These are phyloP conservation scores for Aleiodes alternator DNA, from an alignment of 2,888 invertebrate species.

Conservation along the genomic window DNA sequence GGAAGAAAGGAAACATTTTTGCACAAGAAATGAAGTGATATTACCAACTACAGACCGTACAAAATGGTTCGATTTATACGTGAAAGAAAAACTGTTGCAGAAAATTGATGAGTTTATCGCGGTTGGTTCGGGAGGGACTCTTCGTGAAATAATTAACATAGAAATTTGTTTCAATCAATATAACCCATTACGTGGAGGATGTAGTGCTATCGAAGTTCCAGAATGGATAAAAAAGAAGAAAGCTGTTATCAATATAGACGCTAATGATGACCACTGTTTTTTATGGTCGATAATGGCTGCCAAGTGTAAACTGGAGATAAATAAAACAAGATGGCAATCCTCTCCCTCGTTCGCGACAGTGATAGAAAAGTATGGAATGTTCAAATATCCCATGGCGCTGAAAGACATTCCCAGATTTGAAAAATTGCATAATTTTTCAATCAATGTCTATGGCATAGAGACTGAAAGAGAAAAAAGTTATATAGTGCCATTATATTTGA, in stretches of 20 bases:
- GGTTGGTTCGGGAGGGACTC: too few relatives aligned
- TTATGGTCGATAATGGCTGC: background rate
- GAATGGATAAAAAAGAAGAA: background rate
- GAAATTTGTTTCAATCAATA: too few relatives aligned
- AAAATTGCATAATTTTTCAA: background rate
- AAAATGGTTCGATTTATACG: too few relatives aligned
- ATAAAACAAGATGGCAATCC: background rate
- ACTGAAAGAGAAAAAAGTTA: background rate
- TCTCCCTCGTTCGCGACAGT: background rate
- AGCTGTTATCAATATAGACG: background rate
- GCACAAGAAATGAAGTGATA: too few relatives aligned
- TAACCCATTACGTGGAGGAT: too few relatives aligned
- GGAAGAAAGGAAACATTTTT: too few relatives aligned
- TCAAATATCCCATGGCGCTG: background rate
- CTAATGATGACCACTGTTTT: background rate
- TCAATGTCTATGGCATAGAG: conserved; percentile 19
- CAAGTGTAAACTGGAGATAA: background rate
- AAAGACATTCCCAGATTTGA: too few relatives aligned
- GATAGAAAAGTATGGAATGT: background rate
- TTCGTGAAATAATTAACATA: too few relatives aligned
- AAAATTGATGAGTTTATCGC: too few relatives aligned
- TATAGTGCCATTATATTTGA: background rate
- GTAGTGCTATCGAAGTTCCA: too few relatives aligned
- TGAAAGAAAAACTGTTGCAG: too few relatives aligned
- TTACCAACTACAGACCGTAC: too few relatives aligned